phyloP scores from a whole-genome alignment of 2,888 invertebrate genomes.

The Nebria brevicollis region DNA sequence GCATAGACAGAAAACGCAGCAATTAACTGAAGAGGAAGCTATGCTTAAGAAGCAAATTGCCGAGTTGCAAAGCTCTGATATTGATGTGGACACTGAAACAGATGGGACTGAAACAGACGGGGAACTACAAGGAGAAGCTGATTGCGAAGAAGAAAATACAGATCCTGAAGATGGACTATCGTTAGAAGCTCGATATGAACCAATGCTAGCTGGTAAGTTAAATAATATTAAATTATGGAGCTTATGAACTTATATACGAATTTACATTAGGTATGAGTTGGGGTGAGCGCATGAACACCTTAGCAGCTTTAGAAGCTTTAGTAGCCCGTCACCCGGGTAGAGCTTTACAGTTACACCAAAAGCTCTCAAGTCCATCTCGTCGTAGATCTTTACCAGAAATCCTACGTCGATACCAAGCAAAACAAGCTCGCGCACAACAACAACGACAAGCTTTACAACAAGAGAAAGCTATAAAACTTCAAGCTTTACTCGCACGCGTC shows the following conservation, averaged over 20 bases:
- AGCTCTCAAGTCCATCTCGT: slow-evolving; percentile 91
- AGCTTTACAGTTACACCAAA: slow-evolving; percentile 92
- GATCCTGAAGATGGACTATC: slow-evolving; percentile 63
- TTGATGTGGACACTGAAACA: slow-evolving; percentile 83
- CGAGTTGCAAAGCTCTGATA: slow-evolving; percentile 77
- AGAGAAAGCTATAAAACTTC: slow-evolving; percentile 85
- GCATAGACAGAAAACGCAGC: slow-evolving; percentile 73
- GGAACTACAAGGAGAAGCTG: slow-evolving; percentile 66
- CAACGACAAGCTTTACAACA: slow-evolving; percentile 84
- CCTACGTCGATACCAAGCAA: slow-evolving; percentile 81
- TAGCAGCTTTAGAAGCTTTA: slow-evolving; percentile 80
- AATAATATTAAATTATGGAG: slow-evolving; percentile 6
- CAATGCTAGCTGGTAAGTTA: slow-evolving; percentile 69
- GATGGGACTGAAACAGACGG: slow-evolving; percentile 82
- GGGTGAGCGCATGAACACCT: slow-evolving; percentile 85
- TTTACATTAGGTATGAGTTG: slow-evolving; percentile 73
- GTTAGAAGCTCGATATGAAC: slow-evolving; percentile 76
- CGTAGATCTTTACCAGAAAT: slow-evolving; percentile 86
- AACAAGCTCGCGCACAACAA: slow-evolving; percentile 90
- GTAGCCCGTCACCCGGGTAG: slow-evolving; percentile 92
- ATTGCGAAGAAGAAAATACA: slow-evolving; percentile 57
- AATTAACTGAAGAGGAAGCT: slow-evolving; percentile 80
- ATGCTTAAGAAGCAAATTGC: slow-evolving; percentile 79
- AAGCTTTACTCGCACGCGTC: slow-evolving; percentile 86
- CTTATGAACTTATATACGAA: neutral